Base-by-base conservation (phyloP, 2,888 invertebrate species). In the Papilio gigon region DNA sequence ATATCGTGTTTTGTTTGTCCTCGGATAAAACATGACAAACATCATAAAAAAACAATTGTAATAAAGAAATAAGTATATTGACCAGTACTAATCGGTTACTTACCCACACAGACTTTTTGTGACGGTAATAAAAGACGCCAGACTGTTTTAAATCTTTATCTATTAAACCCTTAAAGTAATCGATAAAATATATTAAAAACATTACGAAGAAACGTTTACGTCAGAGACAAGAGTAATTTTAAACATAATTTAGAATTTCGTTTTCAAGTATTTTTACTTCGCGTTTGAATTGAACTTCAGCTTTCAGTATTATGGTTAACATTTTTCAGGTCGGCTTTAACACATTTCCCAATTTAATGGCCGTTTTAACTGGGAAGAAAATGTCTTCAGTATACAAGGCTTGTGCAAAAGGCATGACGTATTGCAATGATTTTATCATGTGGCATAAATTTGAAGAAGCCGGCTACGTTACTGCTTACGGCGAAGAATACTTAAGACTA, bases 281-380 rank as follows among this genome's bases (percentile, higher is more conserved):
- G 22, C 25, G 47, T 4, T 50, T 50, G 17, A 25, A 20, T 1
- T 22, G 2, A 6, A 6, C 12, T 20, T 63, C 35, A 35, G 8
- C n/a, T 42, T 27, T 17, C 12, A 40, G n/a, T 42, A 22, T 22
- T 9, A 40, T 1, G 11, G 37, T 25, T 22, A 6, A 59, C 22
- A 40, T 56, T 59, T 80, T 84, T 73, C 79, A 96, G 93, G 94
- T 96, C 69, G 96, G 94, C 5, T 96, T 96, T 80, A 98, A 98
- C 78, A 98, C 97, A 0, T 97, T 95, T 83, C 97, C 98, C 0
- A 98, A 98, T 84, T 84, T 98, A 56, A 95, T 97, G 93, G 95
- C 97, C 0, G 87, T 97, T 56, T 86, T 96, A 25, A 94, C 95
- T 0, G 98, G 97, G 0, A 92, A 93, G 72, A 93, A 87, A 14